phyloP scores from a whole-genome alignment of 2,888 invertebrate genomes.

The Rhingia rostrata region DNA sequence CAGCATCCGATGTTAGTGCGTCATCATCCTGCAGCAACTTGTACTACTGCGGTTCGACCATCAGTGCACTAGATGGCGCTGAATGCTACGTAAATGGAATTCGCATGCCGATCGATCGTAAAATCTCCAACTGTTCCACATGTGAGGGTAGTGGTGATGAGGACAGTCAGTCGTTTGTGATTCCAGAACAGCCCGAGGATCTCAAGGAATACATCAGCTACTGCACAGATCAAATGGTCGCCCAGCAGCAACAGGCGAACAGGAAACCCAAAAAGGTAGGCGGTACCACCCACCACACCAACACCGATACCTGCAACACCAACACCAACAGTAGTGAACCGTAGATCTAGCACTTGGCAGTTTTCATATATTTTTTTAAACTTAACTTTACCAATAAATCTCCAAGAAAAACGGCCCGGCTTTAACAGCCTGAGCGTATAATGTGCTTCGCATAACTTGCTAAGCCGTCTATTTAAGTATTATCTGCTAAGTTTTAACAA shows the following conservation, averaged over 20 bases:
- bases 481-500: slow-evolving; percentile 54
- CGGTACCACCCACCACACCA: slow-evolving; percentile 49
- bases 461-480: slow-evolving; percentile 52
- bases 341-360: slow-evolving; percentile 76
- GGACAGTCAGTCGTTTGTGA: slow-evolving; percentile 74
- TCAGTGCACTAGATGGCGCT: slow-evolving; percentile 84
- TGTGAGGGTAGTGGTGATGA: slow-evolving; percentile 88
- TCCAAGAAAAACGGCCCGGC: slow-evolving; percentile 33
- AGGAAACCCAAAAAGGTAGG: slow-evolving; percentile 78
- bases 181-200: slow-evolving; percentile 76
- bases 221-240: slow-evolving; percentile 75
- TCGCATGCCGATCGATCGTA: slow-evolving; percentile 85
- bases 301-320: slow-evolving; percentile 51
- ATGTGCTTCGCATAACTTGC: neutral
- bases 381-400: slow-evolving; percentile 39
- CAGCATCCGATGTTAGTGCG: slow-evolving; percentile 84
- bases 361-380: neutral
- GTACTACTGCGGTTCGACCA: slow-evolving; percentile 85
- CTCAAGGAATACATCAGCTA: slow-evolving; percentile 56
- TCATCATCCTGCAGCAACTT: slow-evolving; percentile 86
- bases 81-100: slow-evolving; percentile 84
- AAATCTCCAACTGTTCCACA: slow-evolving; percentile 89
- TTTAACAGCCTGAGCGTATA: neutral
- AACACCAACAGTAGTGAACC: slow-evolving; percentile 75
- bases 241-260: slow-evolving; percentile 51